These are phyloP conservation scores for Bubo blakistoni DNA, from an alignment of 2,113 vertebrate species.

Conservation along the genomic window DNA sequence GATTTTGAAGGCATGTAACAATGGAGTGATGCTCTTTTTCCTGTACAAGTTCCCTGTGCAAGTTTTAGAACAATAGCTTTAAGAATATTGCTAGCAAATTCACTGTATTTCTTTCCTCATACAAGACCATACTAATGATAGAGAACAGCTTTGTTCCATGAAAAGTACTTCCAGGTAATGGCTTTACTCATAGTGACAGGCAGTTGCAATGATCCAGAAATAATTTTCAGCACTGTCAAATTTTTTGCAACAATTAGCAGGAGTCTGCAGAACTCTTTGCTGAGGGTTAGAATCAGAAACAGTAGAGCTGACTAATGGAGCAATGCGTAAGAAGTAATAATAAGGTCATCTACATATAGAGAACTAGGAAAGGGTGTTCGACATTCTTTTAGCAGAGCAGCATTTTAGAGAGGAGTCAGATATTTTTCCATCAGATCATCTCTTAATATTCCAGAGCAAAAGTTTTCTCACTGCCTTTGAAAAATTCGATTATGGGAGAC, in stretches of 20 bases:
- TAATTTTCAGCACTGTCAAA: background rate
- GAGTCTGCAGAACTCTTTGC: background rate
- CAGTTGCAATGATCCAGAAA: background rate
- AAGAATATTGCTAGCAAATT: background rate
- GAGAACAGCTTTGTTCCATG: background rate
- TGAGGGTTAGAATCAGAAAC: background rate
- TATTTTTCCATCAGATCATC: background rate
- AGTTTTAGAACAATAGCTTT: background rate
- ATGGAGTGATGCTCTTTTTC: background rate
- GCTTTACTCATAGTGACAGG: background rate
- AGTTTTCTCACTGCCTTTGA: background rate
- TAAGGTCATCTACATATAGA: background rate
- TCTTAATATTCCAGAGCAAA: background rate
- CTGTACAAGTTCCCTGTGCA: background rate
- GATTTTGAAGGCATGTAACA: background rate
- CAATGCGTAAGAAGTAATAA: background rate
- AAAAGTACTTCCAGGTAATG: background rate
- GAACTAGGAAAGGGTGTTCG: background rate
- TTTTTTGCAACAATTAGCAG: background rate
- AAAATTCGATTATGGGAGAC: background rate
- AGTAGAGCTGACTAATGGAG: background rate
- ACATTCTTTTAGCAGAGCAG: background rate
- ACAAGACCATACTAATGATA: background rate
- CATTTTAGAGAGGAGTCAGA: background rate
- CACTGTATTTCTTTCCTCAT: background rate